Base-by-base conservation (phyloP, 2,888 invertebrate species). In the Habrosyne pyritoides region DNA sequence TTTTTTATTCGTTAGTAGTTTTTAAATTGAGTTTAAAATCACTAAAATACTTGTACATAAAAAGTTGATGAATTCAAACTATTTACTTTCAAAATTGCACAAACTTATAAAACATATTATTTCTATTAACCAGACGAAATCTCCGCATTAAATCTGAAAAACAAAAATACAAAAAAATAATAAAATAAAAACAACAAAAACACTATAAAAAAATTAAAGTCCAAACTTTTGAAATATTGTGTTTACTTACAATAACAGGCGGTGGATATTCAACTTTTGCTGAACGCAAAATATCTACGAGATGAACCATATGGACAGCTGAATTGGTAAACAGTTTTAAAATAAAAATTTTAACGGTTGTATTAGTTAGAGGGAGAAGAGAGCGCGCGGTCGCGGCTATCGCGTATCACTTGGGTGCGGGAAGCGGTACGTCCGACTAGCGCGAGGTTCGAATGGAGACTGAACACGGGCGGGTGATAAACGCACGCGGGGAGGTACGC, bases 231-330 rank as follows among this genome's bases (percentile, higher is more conserved):
- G 66, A 69, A 62, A 68, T 59, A 60, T 61, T 70, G 8, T 81
- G 72, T 83, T 84, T 94, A 95, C 95, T 95, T 93, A 95, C 95
- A 94, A 95, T 95, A 94, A 94, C 93, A 91, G 94, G 94, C 84
- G 92, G 92, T 93, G 95, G 94, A 93, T 95, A 95, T 91, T 95
- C 96, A 94, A 95, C 95, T 89, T 95, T 95, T 93, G 94, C 95
- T 94, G 95, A 95, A 93, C 95, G 95, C 93, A 95, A 95, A 91
- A 95, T 94, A 93, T 95, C 95, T 92, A 95, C 94, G 93, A 95
- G 95, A 93, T 96, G 96, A 94, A 96, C 96, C 96, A 96, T 96
- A 95, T 95, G 95, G 95, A 94, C 94, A 91, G 93, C 86, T 92
- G 78, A 83, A 79, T 83, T 82, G 84, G 81, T 86, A 67, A 50